Percentiles rank a stretch among this genome's conserved stretches.
Evolutionary conservation across 2,113 vertebrate species (phyloP).

Genomic region (Pterocles orientalis): DNA sequence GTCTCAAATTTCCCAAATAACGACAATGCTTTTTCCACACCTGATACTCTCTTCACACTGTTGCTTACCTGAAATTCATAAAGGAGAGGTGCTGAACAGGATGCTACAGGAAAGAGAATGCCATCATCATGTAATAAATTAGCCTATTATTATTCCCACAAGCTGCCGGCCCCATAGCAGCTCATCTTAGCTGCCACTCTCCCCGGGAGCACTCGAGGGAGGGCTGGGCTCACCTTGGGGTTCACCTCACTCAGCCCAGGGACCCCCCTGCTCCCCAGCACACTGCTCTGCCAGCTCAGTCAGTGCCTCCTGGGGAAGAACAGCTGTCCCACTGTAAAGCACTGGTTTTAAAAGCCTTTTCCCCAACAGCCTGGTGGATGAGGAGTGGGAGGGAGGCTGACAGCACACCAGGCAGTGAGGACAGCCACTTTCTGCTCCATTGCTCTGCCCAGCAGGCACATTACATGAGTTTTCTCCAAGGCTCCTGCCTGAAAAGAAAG

Average conservation of each 20-base stretch:
- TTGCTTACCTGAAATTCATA: not conserved
- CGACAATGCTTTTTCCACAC: not conserved
- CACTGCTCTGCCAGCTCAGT: not conserved
- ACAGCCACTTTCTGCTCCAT: not conserved
- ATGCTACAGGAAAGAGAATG: not conserved
- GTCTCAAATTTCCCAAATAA: not conserved
- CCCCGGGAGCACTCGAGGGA: accelerated
- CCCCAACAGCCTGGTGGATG: not conserved
- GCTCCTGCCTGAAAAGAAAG: not conserved
- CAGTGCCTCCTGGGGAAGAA: not conserved
- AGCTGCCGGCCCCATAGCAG: accelerated
- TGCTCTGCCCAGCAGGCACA: not conserved
- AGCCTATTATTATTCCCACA: not conserved
- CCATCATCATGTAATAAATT: accelerated
- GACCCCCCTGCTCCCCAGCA: not conserved
- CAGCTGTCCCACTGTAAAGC: not conserved
- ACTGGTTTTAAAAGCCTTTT: not conserved
- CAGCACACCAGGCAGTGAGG: not conserved
- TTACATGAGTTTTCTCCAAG: not conserved
- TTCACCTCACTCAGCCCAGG: accelerated
- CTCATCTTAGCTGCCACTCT: not conserved
- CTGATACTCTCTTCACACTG: not conserved
- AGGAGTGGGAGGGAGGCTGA: not conserved
- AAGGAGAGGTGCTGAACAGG: not conserved
- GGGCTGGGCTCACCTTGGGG: not conserved